Base-by-base conservation (phyloP, 2,888 invertebrate species). In the Silvanus unidentatus region DNA sequence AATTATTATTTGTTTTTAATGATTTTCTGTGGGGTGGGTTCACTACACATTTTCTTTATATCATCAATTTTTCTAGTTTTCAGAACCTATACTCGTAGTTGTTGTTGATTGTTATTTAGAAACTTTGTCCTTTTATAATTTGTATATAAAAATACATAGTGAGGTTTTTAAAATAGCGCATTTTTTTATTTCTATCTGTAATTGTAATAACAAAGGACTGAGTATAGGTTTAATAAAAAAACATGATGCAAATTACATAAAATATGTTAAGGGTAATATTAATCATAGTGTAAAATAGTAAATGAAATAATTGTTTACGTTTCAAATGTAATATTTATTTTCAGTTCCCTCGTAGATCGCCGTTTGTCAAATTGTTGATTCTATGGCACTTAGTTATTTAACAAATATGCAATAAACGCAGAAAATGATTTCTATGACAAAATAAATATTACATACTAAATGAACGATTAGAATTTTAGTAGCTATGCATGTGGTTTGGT, bases 161-260 rank as follows among this genome's bases (percentile, higher is more conserved):
- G n/a, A n/a, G n/a, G n/a, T n/a, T n/a, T n/a, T n/a, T n/a, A 22
- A 22, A 22, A 5, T 22, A 22, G 22, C 22, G 22, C 22, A 22
- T 22, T 22, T 22, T 22, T n/a, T n/a, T n/a, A n/a, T n/a, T 22
- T 22, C 22, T 22, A 22, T 22, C 3, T 22, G 8, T 3, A 22
- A 12, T 5, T 32, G 32, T 15, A 16, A n/a, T 50, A 43, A 47
- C 47, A 55, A 50, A 62, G 60, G 62, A 63, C 63, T 63, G 63
- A 63, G 63, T 63, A 63, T 60, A 57, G 63, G 63, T 58, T 58
- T 54, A 59, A 56, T n/a, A n/a, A n/a, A n/a, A n/a, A n/a, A n/a
- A n/a, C n/a, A n/a, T n/a, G n/a, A n/a, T n/a, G n/a, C n/a, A n/a
- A n/a, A n/a, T n/a, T n/a, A n/a, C n/a, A 44, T 50, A 39, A 42